These are phyloP conservation scores for Anolis sagrei DNA, from an alignment of 2,113 vertebrate species.

Conservation along the genomic window DNA sequence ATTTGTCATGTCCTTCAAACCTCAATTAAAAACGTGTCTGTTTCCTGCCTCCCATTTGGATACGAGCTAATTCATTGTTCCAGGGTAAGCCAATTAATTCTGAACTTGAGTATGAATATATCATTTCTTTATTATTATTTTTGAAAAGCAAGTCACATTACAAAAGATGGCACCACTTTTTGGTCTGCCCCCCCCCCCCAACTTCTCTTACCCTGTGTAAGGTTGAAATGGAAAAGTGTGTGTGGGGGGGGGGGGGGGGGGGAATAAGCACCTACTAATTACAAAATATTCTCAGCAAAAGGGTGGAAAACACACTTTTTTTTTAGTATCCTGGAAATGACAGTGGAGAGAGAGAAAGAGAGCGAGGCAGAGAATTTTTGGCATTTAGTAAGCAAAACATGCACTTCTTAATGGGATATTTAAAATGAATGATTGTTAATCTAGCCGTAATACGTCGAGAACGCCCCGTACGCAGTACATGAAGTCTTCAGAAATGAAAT, in stretches of 20 bases:
- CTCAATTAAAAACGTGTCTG: neutral
- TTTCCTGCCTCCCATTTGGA: neutral
- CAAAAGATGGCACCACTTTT: neutral
- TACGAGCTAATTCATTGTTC: neutral
- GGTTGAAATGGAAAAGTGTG: too few species aligned
- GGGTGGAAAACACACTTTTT: conserved; percentile 5
- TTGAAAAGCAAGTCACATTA: neutral
- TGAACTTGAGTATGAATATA: neutral
- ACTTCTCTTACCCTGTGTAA: too few species aligned
- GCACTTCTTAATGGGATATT: conserved; percentile 35
- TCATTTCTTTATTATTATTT: too few species aligned
- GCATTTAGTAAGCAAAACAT: conserved; percentile 43
- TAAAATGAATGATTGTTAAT: conserved; percentile 59
- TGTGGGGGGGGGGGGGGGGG: neutral
- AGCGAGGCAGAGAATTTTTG: neutral
- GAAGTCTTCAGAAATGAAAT: conserved; percentile 72
- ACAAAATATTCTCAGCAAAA: conserved; percentile 13
- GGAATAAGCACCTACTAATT: neutral
- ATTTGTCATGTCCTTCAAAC: neutral
- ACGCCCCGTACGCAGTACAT: conserved; percentile 51
- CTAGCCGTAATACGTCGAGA: conserved; percentile 53
- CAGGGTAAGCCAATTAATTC: neutral
- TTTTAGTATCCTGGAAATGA: too few species aligned
- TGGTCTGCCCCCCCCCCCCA: too few species aligned
- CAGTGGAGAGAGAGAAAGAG: neutral